Base-by-base conservation (phyloP, 2,797 vertebrate species). In the Myotis vivesi region DNA sequence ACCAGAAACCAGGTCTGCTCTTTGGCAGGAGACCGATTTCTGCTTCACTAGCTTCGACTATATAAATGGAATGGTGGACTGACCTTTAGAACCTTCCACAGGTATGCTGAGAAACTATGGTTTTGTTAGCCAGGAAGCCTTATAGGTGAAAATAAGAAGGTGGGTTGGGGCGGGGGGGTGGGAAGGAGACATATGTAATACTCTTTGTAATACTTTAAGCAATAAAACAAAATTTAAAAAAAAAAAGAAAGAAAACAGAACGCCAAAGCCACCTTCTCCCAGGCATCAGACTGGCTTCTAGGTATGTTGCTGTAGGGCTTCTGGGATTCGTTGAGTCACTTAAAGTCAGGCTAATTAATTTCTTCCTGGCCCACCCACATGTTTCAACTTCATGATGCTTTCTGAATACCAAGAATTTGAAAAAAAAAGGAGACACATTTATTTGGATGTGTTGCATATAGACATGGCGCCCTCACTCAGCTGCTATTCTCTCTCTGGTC, bases 1-100 rank as follows among this genome's bases (percentile, higher is more conserved):
- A 64, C 59, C 62, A 68, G 66, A 84, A 84, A 81, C 33, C 19
- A 46, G 53, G 49, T 66, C 23, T 94, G 2, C 76, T 79, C 28
- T 87, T 91, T 19, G 2, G 23, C 22, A 41, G 77, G 28, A 95
- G 72, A 89, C n/a, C 8, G 71, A 30, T 55, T 80, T 88, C 72
- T 92, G 44, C 90, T 46, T 93, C 85, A 49, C 69, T 92, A 82
- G 30, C 30, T 94, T 92, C 84, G 55, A 38, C 77, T 96, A 85
- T 94, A 7, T 71, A 51, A 77, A 72, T 51, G 38, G 36, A 92
- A 90, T 77, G 38, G 8, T 16, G 25, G 59, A 12, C n/a, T 80
- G 84, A 62, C 41, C 92, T 89, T 81, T 75, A 69, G 68, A 72
- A 57, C 33, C 62, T 92, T 71, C 93, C 73, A 33, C 41, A 83